phyloP scores from a whole-genome alignment of 2,113 vertebrate species.

The Sisor rabdophorus region DNA sequence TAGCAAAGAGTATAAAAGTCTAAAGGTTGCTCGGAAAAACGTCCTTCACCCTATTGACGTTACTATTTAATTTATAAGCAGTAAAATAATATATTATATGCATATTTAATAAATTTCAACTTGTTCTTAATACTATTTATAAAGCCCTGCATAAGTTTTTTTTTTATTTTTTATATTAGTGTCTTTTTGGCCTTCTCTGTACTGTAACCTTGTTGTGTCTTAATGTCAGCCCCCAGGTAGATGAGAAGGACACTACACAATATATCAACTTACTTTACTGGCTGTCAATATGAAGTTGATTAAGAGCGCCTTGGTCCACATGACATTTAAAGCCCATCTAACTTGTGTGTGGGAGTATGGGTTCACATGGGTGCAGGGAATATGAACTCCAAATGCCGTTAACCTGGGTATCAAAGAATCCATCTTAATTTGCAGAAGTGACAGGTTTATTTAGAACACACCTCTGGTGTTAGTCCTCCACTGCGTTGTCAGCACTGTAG shows the following conservation, averaged over 20 bases:
- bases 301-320: constrained; percentile 9
- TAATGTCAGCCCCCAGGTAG: constrained; percentile 3
- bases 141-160: constrained; percentile 22
- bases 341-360: not conserved
- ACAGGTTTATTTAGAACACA: constrained; percentile 44
- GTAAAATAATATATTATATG: constrained; percentile 7
- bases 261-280: constrained; percentile 23
- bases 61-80: not conserved
- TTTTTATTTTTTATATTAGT: constrained; percentile 10
- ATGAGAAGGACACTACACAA: not conserved
- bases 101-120: constrained; percentile 13
- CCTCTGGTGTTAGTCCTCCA: constrained; percentile 21
- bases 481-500: constrained; percentile 28
- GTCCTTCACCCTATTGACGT: constrained; percentile 27
- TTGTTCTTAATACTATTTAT: constrained; percentile 24
- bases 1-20: not conserved
- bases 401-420: constrained; percentile 28
- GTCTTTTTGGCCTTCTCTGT: constrained; percentile 8
- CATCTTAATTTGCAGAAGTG: constrained; percentile 44
- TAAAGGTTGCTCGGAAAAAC: not conserved
- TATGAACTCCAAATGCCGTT: constrained; percentile 31
- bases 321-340: constrained; percentile 21
- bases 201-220: constrained; percentile 12
- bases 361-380: not conserved
- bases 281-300: constrained; percentile 31